These are phyloP conservation scores for Neomorphus geoffroyi DNA, from an alignment of 2,797 vertebrate species.

Conservation along the genomic window DNA sequence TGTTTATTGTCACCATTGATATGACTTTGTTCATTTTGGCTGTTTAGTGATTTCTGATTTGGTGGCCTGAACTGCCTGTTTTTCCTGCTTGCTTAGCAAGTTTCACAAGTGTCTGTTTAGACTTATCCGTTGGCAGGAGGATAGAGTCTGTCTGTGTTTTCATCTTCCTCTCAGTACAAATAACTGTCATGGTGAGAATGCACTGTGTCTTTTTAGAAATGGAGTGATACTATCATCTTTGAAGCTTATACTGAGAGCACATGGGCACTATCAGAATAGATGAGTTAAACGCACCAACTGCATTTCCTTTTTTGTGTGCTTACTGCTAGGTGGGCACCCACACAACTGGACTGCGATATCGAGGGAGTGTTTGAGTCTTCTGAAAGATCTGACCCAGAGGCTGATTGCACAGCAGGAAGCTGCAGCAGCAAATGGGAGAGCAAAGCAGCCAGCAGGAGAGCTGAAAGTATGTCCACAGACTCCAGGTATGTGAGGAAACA, in stretches of 20 bases:
- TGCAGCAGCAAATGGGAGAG: slow-evolving; percentile 89
- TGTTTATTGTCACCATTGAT: background rate
- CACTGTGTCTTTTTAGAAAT: background rate
- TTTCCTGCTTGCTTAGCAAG: background rate
- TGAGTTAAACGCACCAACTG: background rate
- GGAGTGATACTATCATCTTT: background rate
- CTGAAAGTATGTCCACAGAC: slow-evolving; percentile 66
- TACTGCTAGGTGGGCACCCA: slow-evolving; percentile 88
- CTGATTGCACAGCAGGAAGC: slow-evolving; percentile 89
- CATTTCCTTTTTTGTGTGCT: background rate
- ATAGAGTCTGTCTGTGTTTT: background rate
- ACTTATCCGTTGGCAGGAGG: background rate
- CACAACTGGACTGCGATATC: slow-evolving; percentile 95
- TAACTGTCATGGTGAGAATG: background rate
- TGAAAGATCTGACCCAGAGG: slow-evolving; percentile 88
- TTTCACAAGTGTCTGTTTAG: background rate
- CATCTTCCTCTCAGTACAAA: background rate
- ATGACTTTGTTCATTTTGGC: background rate
- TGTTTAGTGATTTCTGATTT: background rate
- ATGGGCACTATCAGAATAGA: background rate
- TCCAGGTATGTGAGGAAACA: slow-evolving; percentile 61
- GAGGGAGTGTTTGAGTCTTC: slow-evolving; percentile 87
- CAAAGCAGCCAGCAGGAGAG: slow-evolving; percentile 78
- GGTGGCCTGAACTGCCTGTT: background rate
- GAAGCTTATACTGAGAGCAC: background rate